phyloP scores from a whole-genome alignment of 2,797 vertebrate genomes.

The Pipistrellus pygmaeus region DNA sequence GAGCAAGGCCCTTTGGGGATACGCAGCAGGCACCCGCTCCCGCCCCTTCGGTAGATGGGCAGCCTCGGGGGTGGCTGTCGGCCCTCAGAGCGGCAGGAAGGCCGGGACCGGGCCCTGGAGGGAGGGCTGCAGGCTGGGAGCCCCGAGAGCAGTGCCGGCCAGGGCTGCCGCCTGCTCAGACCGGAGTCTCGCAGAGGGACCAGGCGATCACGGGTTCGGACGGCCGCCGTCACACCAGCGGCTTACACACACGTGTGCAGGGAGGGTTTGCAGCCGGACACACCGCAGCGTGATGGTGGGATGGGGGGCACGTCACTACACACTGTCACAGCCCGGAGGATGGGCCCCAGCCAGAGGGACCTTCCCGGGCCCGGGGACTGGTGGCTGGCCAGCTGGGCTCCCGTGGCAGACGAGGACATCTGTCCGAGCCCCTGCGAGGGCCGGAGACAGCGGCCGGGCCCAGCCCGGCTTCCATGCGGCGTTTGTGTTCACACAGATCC shows the following conservation, averaged over 20 bases:
- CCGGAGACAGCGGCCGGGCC: neutral
- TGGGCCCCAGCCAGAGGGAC: neutral
- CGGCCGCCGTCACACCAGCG: neutral
- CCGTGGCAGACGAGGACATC: rapidly evolving
- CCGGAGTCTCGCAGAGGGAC: rapidly evolving
- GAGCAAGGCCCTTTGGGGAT: no score
- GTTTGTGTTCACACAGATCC: neutral
- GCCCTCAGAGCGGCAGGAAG: rapidly evolving
- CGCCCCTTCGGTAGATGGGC: neutral
- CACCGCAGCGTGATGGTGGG: rapidly evolving
- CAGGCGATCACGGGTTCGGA: rapidly evolving
- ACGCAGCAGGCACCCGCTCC: neutral
- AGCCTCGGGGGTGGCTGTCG: rapidly evolving
- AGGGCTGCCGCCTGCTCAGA: neutral
- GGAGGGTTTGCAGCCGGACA: neutral
- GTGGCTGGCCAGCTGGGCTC: neutral
- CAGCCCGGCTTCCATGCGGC: neutral
- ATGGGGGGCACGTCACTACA: rapidly evolving
- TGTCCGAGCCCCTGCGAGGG: rapidly evolving
- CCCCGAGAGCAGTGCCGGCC: rapidly evolving
- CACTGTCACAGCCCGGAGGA: neutral
- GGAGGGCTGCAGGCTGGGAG: rapidly evolving
- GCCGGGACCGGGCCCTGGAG: neutral
- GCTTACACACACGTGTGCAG: neutral
- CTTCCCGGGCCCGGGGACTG: neutral